Percentiles rank a stretch among this genome's conserved stretches.
Evolutionary conservation across 2,888 invertebrate genomes (phyloP).

Genomic region (Eupithecia tripunctaria): DNA sequence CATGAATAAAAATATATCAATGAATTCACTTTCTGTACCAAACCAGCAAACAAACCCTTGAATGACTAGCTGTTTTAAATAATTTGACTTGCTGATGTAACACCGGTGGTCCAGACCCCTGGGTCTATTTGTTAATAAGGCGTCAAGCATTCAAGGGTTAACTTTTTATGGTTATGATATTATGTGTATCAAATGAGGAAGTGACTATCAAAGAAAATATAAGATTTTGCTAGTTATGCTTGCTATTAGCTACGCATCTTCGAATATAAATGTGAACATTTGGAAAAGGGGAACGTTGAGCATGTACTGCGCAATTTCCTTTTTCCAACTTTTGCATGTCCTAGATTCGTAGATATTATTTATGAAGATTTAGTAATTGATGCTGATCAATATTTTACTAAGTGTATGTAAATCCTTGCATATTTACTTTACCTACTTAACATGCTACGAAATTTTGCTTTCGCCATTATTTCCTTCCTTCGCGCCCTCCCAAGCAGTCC

Average conservation of each 20-base stretch:
- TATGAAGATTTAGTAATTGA: too few species aligned
- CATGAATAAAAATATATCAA: constrained; percentile 5
- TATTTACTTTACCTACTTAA: background rate
- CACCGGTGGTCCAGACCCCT: constrained; percentile 70
- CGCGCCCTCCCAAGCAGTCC: constrained; percentile 56
- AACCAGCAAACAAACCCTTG: constrained; percentile 48
- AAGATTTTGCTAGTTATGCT: background rate
- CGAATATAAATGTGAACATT: background rate
- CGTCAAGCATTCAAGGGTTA: constrained; percentile 37
- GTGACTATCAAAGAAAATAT: background rate
- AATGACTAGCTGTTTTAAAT: constrained; percentile 66
- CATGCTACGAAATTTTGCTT: background rate
- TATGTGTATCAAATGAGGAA: constrained; percentile 22
- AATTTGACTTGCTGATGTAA: constrained; percentile 77
- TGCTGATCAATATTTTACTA: background rate
- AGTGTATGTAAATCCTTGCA: background rate
- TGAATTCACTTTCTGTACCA: constrained; percentile 15
- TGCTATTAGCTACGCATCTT: too few species aligned
- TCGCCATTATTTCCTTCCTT: constrained; percentile 35
- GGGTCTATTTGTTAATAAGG: constrained; percentile 68
- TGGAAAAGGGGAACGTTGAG: background rate
- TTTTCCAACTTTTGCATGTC: too few species aligned
- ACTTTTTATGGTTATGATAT: constrained; percentile 51
- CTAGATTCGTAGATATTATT: too few species aligned
- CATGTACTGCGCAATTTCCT: too few species aligned